phyloP scores from a whole-genome alignment of 2,113 vertebrate genomes.

The Morone saxatilis region DNA sequence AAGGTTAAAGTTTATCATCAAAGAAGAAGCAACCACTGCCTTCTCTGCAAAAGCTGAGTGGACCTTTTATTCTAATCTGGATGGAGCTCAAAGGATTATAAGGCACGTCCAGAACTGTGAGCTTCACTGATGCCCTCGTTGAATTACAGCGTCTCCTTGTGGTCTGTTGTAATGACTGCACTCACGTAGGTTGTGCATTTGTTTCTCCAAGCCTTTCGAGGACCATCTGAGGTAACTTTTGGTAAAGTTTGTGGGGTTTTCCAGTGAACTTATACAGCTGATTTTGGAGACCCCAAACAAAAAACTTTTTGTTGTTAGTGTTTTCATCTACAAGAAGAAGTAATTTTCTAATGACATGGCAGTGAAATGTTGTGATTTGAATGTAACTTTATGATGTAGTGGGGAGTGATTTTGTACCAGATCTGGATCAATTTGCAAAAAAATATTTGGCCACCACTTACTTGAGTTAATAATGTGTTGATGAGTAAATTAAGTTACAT shows the following conservation, averaged over 20 bases:
- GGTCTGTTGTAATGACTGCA: conserved; percentile 41
- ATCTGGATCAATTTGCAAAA: conserved; percentile 25
- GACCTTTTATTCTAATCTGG: conserved; percentile 4
- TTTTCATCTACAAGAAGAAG: conserved; percentile 55
- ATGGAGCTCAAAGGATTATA: background rate
- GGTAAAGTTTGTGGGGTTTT: conserved; percentile 18
- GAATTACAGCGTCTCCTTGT: conserved; percentile 19
- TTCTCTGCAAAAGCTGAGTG: conserved; percentile 23
- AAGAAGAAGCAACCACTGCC: conserved; percentile 62
- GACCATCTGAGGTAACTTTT: background rate
- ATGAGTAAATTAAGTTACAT: background rate
- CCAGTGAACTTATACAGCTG: conserved; percentile 4
- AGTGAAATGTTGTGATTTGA: conserved; percentile 58
- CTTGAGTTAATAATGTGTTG: background rate
- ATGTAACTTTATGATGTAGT: conserved; percentile 47
- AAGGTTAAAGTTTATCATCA: background rate
- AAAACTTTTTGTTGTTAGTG: conserved; percentile 52
- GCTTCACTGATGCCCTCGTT: conserved; percentile 20
- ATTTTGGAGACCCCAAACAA: conserved; percentile 44
- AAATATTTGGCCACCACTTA: conserved; percentile 2
- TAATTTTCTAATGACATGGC: conserved; percentile 64
- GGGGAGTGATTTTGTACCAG: conserved; percentile 26
- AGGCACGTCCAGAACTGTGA: background rate
- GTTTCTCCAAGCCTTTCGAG: conserved; percentile 9
- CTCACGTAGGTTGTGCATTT: background rate